Evolutionary conservation across 2,797 vertebrate genomes (phyloP), one percentile per base, ranked within the genome.

Genomic region (Percopsis omiscomaycus): DNA sequence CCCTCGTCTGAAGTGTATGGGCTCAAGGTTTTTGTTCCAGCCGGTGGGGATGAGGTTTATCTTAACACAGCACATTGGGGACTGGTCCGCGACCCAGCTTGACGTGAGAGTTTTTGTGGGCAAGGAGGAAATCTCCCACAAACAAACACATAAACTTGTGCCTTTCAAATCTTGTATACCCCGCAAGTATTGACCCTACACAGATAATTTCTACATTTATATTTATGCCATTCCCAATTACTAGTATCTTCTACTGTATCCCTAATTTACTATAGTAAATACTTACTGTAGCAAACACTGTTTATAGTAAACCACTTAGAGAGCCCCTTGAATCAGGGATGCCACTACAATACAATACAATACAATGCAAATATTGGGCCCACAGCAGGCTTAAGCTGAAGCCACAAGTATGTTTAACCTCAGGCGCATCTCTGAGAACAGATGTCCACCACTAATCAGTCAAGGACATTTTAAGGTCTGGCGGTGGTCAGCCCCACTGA

Each of bases 401-500:
- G 27, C 32, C 49, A 27, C 13, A 29, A 50, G 15, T 62, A 66
- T 79, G 74, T 70, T 32, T 65, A 66, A 69, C 66, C 73, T 77
- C 12, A 59, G 71, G 68, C 69, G 14, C 4, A 37, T 44, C 12
- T 5, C 56, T 54, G 56, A 70, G 47, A 62, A 69, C 86, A 88
- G 84, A 82, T 84, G 78, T 76, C 52, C 55, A 5, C 74, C 76
- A 64, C 68, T 75, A 86, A 85, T 83, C 68, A 71, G 55, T 57
- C 54, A 69, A 66, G 63, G 37, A 42, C 37, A 49, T 42, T 71
- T 65, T 53, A 50, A 8, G 37, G 15, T 59, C 63, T 71, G 16
- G 77, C 65, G 50, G 9, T 52, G 52, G 66, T 47, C 50, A 4
- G 54, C 59, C 50, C 44, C 28, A 28, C 46, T 15, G 55, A 14